Base-by-base conservation (phyloP, 1,140 invertebrate species). In the Akabosia matsudoensis region DNA sequence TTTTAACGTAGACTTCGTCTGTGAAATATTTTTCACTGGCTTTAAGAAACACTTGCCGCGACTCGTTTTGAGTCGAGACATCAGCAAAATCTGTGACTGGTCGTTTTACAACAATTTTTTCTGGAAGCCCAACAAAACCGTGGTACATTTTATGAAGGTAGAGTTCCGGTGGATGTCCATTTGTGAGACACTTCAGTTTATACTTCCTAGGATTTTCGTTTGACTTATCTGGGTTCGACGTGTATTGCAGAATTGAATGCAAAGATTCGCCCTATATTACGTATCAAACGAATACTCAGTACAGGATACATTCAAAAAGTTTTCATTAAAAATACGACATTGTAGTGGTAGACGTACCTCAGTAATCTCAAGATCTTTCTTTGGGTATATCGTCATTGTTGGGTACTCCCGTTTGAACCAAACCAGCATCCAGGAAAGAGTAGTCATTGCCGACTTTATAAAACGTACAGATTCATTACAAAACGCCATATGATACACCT, bases 1-100 rank as follows among this genome's bases (percentile, higher is more conserved):
- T 90, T 7, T 91, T 87, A 0, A 97, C 85, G 84, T 92, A 94
- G 0, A 87, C 85, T 18, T 88, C 83, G 80, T 92, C 86, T 0
- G 81, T 88, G 82, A 97, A 94, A 80, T 92, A 92, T 18, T 88
- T 85, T 82, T 89, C 26, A 1, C 72, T 76, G 30, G 45, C 33
- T 52, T 74, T 45, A 24, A 77, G 37, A 18, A 73, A 26, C 7
- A 77, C 34, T 56, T 45, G 31, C 16, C 22, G 4, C 3, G 56
- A 26, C 0, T 30, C 31, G 3, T 54, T 24, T 76, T 81, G 80
- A 1, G 70, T 70, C 0, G 74, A 31, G 1, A 74, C 22, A 31
- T 81, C 75, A 0, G 37, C 16, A 28, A 70, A 81, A 26, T 79
- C 67, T 22, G 34, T 26, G 1, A 78, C 76, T 22, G 67, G 31